A percentile compares a stretch with the other conserved stretches of the same genome.
These are phyloP conservation scores for Horisme vitalbata DNA, from an alignment of 2,888 invertebrate genomes.

Conservation along the genomic window DNA sequence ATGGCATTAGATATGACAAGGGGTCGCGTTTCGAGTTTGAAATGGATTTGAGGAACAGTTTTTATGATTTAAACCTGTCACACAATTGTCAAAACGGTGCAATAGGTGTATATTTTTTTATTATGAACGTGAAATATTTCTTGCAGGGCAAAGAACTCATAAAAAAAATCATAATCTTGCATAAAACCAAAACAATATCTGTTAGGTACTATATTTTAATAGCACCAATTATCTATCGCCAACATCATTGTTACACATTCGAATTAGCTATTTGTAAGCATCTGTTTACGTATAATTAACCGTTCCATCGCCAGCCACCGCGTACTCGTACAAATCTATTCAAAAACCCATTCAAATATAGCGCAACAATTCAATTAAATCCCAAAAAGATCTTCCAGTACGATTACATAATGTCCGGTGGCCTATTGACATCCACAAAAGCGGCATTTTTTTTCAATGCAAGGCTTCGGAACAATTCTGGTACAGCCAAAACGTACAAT, in stretches of 20 bases:
- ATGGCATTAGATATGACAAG: conserved; percentile 1
- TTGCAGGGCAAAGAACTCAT: no score
- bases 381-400: conserved; percentile 43
- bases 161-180: no score
- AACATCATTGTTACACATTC: background rate
- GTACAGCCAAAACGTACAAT: conserved; percentile 68
- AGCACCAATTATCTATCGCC: background rate
- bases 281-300: conserved; percentile 62
- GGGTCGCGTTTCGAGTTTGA: conserved; percentile 3
- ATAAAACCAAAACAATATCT: no score
- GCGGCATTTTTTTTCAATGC: conserved; percentile 41
- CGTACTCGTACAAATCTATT: conserved; percentile 42
- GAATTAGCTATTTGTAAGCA: conserved; percentile 49
- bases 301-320: conserved; percentile 45
- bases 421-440: conserved; percentile 58
- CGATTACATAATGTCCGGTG: conserved; percentile 71
- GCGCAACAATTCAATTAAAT: conserved; percentile 65
- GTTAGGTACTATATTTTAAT: no score
- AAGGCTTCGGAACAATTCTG: conserved; percentile 55
- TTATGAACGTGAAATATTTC: no score
- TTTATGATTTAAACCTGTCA: no score
- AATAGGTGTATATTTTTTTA: no score
- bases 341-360: conserved; percentile 37
- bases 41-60: background rate
- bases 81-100: no score